Base-by-base conservation (phyloP, 2,797 vertebrate species). In the Cynopterus sphinx region DNA sequence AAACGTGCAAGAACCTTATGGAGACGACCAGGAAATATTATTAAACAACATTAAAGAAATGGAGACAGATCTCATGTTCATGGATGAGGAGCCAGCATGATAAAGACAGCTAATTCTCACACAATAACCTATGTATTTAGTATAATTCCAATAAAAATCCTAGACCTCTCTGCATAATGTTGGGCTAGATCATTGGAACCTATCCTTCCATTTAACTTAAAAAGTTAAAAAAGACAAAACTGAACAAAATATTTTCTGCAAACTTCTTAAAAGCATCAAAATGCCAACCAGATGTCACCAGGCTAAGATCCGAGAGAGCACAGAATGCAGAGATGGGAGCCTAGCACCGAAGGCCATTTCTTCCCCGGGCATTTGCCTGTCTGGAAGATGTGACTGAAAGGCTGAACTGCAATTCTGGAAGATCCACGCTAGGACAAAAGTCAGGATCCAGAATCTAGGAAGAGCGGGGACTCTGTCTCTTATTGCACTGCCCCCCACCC, bases 1-100 rank as follows among this genome's bases (percentile, higher is more conserved):
- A 70, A 84, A 79, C 71, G 43, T 87, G 21, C 24, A 82, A 65
- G 53, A 87, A 53, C 13, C 41, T 74, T 78, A 49, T 83, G 26
- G 78, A 19, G 31, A 49, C 82, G 87, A 61, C 46, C 55, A 86
- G 79, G 71, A 92, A n/a, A 67, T 83, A 68, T 95, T 86, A 89
- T 71, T 91, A 49, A 49, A 87, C 77, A 49, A 26, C 4, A 9
- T 78, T 90, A 87, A 77, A 70, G 83, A 74, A 84, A 43, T 86
- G 39, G 75, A 87, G 41, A 81, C 11, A 77, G 46, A 68, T 41
- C 78, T 70, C 7, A 10, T 86, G 51, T 89, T 94, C 21, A 19
- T 91, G 46, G 43, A 36, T 39, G 26, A 87, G 51, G 49, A 89
- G 68, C 17, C 43, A 71, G 46, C 41, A 36, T 61, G 33, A 71